Evolutionary conservation across 1,140 invertebrate genomes (phyloP).

Genomic region (Whitmania pigra): DNA sequence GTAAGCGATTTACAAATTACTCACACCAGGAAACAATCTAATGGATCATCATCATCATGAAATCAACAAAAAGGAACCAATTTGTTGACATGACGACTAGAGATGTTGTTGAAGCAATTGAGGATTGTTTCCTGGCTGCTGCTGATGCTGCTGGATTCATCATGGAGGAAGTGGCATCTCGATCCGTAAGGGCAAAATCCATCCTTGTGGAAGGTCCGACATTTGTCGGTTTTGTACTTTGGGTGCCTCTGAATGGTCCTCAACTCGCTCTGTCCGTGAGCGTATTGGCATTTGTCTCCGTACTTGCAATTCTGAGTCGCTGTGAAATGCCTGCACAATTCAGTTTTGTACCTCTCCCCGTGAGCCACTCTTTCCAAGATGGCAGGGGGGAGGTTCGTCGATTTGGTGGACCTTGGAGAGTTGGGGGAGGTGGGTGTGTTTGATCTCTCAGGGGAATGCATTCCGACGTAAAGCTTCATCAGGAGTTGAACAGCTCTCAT

Average conservation of each 20-base stretch:
- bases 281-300: constrained; percentile 98
- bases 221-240: constrained; percentile 99
- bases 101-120: too few species aligned
- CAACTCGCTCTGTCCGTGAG: constrained; percentile 82
- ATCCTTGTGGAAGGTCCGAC: constrained; percentile 71
- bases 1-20: too few species aligned
- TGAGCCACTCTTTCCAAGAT: constrained; percentile 7
- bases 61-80: too few species aligned
- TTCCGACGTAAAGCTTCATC: too few species aligned
- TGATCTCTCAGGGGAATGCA: not conserved
- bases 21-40: too few species aligned
- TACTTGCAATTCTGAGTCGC: constrained; percentile 92
- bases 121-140: too few species aligned
- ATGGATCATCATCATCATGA: too few species aligned
- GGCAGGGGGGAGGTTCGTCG: not conserved
- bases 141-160: constrained; percentile 58
- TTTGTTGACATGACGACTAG: too few species aligned
- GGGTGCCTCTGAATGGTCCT: constrained; percentile 83
- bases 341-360: constrained; percentile 78
- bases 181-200: constrained; percentile 97
- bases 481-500: too few species aligned
- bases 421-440: not conserved
- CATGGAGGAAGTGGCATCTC: constrained; percentile 95
- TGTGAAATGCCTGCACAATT: constrained; percentile 86
- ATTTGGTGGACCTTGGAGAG: not conserved